Percentiles rank a stretch among this genome's conserved stretches.
These are phyloP conservation scores for Eretmochelys imbricata DNA, from an alignment of 2,113 vertebrate species.

Conservation along the genomic window DNA sequence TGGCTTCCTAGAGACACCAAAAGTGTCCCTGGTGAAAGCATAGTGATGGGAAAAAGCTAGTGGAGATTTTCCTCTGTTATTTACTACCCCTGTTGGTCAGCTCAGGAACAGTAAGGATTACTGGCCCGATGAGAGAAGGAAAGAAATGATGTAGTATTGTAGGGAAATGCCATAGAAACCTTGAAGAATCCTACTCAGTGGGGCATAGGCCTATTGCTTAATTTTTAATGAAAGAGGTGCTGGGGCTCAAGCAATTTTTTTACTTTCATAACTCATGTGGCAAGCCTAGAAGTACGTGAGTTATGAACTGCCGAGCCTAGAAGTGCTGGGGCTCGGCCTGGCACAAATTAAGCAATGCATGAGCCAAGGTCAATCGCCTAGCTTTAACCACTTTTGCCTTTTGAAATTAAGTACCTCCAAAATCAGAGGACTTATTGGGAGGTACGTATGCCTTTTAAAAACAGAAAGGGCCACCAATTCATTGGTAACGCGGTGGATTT, in stretches of 20 bases:
- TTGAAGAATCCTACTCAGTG: neutral
- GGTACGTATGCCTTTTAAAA: neutral
- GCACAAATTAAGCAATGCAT: neutral
- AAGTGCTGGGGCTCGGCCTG: too few species aligned
- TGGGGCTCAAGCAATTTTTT: too few species aligned
- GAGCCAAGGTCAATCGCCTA: neutral
- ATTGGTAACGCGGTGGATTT: neutral
- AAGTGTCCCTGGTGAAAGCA: neutral
- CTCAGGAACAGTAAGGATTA: neutral
- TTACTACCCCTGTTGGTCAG: neutral
- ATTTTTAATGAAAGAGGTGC: too few species aligned
- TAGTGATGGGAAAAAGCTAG: neutral
- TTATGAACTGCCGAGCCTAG: too few species aligned
- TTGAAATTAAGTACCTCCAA: neutral
- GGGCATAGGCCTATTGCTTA: neutral
- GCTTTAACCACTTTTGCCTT: fast-evolving
- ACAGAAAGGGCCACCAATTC: neutral
- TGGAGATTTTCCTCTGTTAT: neutral
- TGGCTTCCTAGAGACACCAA: neutral
- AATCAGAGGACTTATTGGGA: neutral
- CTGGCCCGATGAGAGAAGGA: neutral
- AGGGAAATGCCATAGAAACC: neutral
- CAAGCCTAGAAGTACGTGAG: too few species aligned
- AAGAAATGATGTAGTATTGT: neutral
- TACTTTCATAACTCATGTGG: too few species aligned